Percentiles rank a stretch among this genome's conserved stretches.
Conservation (phyloP, 1,140 invertebrate genomes). For the Aphidius gifuensis region DNA sequence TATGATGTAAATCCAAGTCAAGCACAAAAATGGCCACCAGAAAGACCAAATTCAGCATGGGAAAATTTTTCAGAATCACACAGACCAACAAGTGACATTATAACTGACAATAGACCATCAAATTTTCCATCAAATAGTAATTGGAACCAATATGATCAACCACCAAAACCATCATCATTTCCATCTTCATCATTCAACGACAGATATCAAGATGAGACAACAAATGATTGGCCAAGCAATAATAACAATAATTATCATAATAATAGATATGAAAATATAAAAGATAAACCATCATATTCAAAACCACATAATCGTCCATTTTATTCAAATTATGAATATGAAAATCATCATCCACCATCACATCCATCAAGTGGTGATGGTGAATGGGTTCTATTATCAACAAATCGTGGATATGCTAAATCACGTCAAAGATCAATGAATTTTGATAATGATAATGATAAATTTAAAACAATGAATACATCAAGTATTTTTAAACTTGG, state of each 20-base stretch:
- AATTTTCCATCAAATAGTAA: slow-evolving; percentile 60
- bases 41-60: slow-evolving; percentile 41
- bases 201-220: slow-evolving; percentile 36
- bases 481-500: slow-evolving; percentile 53
- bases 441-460: slow-evolving; percentile 44
- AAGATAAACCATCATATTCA: slow-evolving; percentile 28
- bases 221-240: slow-evolving; percentile 35
- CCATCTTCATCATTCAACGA: slow-evolving; percentile 34
- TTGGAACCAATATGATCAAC: slow-evolving; percentile 41
- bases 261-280: slow-evolving; percentile 24
- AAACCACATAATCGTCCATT: slow-evolving; percentile 30
- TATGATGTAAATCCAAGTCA: slow-evolving; percentile 38
- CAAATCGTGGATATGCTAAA: slow-evolving; percentile 68
- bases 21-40: slow-evolving; percentile 51
- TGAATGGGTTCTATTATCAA: slow-evolving; percentile 73
- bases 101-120: slow-evolving; percentile 65
- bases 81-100: slow-evolving; percentile 53
- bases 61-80: slow-evolving; percentile 37
- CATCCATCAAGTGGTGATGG: slow-evolving; percentile 67
- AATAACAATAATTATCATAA: slow-evolving; percentile 30
- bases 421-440: slow-evolving; percentile 51
- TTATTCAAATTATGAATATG: slow-evolving; percentile 51
- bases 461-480: slow-evolving; percentile 12
- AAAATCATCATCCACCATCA: slow-evolving; percentile 47
- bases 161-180: slow-evolving; percentile 24